These are phyloP conservation scores for Brassicogethes aeneus DNA, from an alignment of 2,888 invertebrate species.

Conservation along the genomic window DNA sequence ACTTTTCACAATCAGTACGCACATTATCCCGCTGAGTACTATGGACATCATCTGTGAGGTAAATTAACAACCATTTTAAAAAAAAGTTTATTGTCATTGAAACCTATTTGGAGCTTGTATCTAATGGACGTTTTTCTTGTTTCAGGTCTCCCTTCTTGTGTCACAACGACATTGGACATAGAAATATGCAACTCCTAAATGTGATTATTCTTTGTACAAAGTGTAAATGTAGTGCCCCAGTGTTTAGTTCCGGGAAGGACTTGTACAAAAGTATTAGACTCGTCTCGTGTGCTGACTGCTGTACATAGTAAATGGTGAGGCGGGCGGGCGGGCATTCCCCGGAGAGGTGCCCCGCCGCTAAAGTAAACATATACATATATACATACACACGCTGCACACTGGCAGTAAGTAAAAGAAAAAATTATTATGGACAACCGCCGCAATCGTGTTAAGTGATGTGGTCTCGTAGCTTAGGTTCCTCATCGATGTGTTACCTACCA, in stretches of 20 bases:
- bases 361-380: too few species aligned
- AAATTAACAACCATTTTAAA: too few species aligned
- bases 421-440: conserved; percentile 28
- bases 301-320: conserved; percentile 35
- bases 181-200: conserved; percentile 45
- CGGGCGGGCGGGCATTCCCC: conserved; percentile 31
- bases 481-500: conserved; percentile 49
- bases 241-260: conserved; percentile 40
- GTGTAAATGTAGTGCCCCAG: conserved; percentile 46
- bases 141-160: conserved; percentile 36
- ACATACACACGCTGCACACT: too few species aligned
- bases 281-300: conserved; percentile 35
- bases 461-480: conserved; percentile 45
- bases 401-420: conserved; percentile 16
- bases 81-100: background rate
- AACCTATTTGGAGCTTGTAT: too few species aligned
- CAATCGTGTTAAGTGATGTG: conserved; percentile 38
- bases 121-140: conserved; percentile 22
- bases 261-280: conserved; percentile 40
- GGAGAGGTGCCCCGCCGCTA: conserved; percentile 28
- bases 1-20: conserved; percentile 91
- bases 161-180: conserved; percentile 43
- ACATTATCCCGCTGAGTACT: conserved; percentile 87
- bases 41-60: conserved; percentile 82
- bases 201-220: conserved; percentile 58